Base-by-base conservation (phyloP, 1,140 invertebrate genomes). In the Nebria ingens region DNA sequence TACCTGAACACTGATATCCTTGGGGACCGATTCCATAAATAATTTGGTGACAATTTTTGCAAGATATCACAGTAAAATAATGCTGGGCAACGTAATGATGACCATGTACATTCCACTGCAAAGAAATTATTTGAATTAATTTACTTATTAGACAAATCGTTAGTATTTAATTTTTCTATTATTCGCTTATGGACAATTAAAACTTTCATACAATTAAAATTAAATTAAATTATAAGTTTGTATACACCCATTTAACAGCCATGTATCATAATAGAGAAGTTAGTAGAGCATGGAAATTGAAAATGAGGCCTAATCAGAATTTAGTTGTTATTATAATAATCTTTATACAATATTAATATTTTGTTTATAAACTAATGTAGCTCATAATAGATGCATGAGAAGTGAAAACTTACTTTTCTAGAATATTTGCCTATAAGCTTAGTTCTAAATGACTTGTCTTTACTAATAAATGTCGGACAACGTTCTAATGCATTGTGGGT, bases 21-120 rank as follows among this genome's bases (percentile, higher is more conserved):
- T 97, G 93, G 56, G 90, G 89, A 62, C 90, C 91, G 54, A 97
- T 86, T 51, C 95, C 95, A 79, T 91, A 93, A 60, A 98, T 87
- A 60, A 94, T 85, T 62, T 85, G 79, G 65, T 91, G 86, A 75
- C 95, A 98, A 73, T 92, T 86, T 77, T 93, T 91, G 70, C 95
- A 98, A 69, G 87, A 84, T 53, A 87, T 92, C 58, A 93, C 86
- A 59, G 85, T 87, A 66, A 84, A 89, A 74, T 96, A 90, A 73
- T 93, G 89, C 68, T 91, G 85, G 58, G 87, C 82, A 60, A 84
- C 82, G 69, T 95, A 91, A 72, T 92, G 85, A 79, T 98, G 95
- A 21, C 93, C 93, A 65, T 87, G 81, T 21, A 87, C 79, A 56
- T 81, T 81, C 70, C 87, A 81, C 81, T 92, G 60, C 19, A 67